Conservation (phyloP, 1,140 invertebrate genomes). For the Protaetia brevitarsis region DNA sequence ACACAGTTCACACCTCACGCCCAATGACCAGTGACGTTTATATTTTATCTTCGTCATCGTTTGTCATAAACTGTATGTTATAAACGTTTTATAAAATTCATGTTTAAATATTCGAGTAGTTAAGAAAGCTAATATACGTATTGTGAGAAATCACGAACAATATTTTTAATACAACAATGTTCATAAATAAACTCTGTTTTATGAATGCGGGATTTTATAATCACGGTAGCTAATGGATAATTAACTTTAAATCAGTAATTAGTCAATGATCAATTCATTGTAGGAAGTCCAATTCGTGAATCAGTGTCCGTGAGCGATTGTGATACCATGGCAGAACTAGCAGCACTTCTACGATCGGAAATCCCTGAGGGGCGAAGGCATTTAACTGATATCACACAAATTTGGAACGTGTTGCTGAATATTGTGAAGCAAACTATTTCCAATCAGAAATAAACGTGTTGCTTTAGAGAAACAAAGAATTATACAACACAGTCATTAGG, state of each 20-base stretch:
- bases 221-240: constrained; percentile 9
- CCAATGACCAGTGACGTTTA: too few relatives aligned
- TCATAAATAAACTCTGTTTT: neutral
- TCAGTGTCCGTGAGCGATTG: constrained; percentile 45
- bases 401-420: constrained; percentile 94
- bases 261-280: neutral
- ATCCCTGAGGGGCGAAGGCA: constrained; percentile 95
- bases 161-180: neutral
- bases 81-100: too few relatives aligned
- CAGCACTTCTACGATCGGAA: constrained; percentile 84
- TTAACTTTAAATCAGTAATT: neutral
- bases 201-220: constrained; percentile 18
- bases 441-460: constrained; percentile 88
- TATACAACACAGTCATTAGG: constrained; percentile 97
- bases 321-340: constrained; percentile 81
- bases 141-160: too few relatives aligned
- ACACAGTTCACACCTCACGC: too few relatives aligned
- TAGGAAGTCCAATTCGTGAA: constrained; percentile 41
- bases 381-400: constrained; percentile 91
- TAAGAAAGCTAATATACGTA: too few relatives aligned
- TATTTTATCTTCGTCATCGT: too few relatives aligned
- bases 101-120: too few relatives aligned
- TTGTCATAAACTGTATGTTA: too few relatives aligned
- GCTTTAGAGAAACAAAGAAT: constrained; percentile 98
- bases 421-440: constrained; percentile 97